These are phyloP conservation scores for Lathamus discolor DNA, from an alignment of 2,113 vertebrate genomes.

Conservation along the genomic window DNA sequence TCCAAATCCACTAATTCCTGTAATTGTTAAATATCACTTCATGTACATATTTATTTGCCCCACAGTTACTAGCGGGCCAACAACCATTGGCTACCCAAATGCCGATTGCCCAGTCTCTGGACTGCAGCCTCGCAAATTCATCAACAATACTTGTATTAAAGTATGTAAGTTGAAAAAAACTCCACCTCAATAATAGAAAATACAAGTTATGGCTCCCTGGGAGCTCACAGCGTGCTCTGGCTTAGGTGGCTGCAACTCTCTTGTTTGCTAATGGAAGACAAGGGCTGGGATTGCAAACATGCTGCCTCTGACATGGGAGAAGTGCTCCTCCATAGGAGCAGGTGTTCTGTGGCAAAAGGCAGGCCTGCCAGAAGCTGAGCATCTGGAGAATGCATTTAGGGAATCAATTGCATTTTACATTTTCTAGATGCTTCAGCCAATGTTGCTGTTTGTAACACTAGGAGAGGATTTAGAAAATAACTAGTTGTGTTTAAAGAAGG, in stretches of 20 bases:
- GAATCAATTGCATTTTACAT: neutral
- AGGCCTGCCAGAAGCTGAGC: neutral
- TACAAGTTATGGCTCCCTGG: neutral
- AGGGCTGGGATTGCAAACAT: neutral
- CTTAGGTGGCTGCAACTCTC: neutral
- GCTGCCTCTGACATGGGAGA: neutral
- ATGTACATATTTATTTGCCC: neutral
- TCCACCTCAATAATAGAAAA: neutral
- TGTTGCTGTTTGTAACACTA: neutral
- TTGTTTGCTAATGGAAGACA: neutral
- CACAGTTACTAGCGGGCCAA: neutral
- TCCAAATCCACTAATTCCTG: neutral
- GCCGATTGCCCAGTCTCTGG: neutral
- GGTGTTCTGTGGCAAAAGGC: neutral
- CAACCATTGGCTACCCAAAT: neutral
- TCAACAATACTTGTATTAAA: neutral
- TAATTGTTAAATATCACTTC: neutral
- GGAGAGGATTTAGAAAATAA: neutral
- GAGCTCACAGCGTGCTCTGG: neutral
- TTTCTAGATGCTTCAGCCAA: neutral
- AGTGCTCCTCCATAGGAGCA: accelerated
- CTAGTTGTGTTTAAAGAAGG: neutral
- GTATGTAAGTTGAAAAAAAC: neutral
- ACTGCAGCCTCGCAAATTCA: neutral
- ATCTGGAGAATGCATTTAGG: neutral